A percentile compares a stretch with the other conserved stretches of the same genome.
Evolutionary conservation across 2,797 vertebrate species (phyloP).

Genomic region (Malacoctenus gilli): DNA sequence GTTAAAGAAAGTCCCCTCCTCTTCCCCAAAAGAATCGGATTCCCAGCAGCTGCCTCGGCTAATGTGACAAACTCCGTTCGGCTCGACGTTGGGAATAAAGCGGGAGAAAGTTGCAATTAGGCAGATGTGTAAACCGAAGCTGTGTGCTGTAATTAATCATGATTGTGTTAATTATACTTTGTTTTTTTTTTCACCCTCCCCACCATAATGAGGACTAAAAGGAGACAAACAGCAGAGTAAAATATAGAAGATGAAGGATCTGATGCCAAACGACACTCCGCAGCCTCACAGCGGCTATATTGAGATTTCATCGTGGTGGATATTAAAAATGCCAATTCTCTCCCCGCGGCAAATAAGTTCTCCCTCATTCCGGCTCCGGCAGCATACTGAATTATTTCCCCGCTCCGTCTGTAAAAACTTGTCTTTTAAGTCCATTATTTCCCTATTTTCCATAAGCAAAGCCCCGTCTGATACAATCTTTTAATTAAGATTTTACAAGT

Average conservation of each 20-base stretch:
- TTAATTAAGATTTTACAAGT: conserved; percentile 83
- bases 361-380: conserved; percentile 61
- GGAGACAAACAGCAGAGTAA: conserved; percentile 51
- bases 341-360: conserved; percentile 67
- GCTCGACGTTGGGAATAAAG: conserved; percentile 55
- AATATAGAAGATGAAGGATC: conserved; percentile 50
- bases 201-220: conserved; percentile 60
- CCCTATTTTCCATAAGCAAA: conserved; percentile 76
- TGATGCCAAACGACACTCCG: conserved; percentile 51
- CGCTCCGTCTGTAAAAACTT: conserved; percentile 66
- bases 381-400: conserved; percentile 66
- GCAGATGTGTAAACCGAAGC: conserved; percentile 74
- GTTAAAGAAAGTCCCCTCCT: too few relatives aligned
- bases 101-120: conserved; percentile 73
- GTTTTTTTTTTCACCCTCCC: conserved; percentile 70
- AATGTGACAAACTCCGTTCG: too few relatives aligned
- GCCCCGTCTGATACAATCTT: conserved; percentile 77
- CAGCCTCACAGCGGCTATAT: conserved; percentile 54
- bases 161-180: conserved; percentile 79
- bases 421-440: conserved; percentile 78
- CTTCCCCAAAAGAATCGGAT: conserved; percentile 20
- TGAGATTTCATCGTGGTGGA: conserved; percentile 64
- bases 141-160: conserved; percentile 74
- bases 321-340: conserved; percentile 79
- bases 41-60: not conserved